These are phyloP conservation scores for Lagocephalus sceleratus DNA, from an alignment of 2,797 vertebrate genomes.

Conservation along the genomic window DNA sequence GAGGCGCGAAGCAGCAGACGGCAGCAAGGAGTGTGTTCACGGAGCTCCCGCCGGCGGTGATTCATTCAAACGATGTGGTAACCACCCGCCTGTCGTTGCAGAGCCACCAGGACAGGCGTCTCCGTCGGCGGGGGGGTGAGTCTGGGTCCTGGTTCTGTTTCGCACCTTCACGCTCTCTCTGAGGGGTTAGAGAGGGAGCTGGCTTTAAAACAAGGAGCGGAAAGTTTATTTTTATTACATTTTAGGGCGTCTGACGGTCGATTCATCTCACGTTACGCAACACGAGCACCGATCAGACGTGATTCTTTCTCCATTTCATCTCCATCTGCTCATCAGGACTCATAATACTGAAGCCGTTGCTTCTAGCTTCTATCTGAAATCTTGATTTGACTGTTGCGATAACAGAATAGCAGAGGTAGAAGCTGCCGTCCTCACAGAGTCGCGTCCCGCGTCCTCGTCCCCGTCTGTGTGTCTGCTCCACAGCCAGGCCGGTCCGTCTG, in stretches of 20 bases:
- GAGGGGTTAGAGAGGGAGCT: background rate
- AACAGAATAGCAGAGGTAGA: too few relatives aligned
- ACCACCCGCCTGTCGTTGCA: constrained; percentile 53
- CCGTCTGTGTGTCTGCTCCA: constrained; percentile 19
- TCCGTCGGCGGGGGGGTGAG: constrained; percentile 80
- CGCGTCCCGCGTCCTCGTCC: background rate
- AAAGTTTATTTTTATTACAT: background rate
- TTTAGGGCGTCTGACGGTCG: too few relatives aligned
- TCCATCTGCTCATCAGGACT: too few relatives aligned
- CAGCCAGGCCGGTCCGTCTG: constrained; percentile 69
- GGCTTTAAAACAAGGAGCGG: background rate
- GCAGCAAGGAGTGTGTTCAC: constrained; percentile 61
- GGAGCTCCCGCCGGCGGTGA: background rate
- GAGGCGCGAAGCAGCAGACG: constrained; percentile 54
- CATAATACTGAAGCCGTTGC: too few relatives aligned
- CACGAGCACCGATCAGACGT: too few relatives aligned
- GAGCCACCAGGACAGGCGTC: constrained; percentile 67
- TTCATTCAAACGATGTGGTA: background rate
- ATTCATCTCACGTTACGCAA: too few relatives aligned
- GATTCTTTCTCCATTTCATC: too few relatives aligned
- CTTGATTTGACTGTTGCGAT: too few relatives aligned
- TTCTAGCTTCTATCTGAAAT: too few relatives aligned
- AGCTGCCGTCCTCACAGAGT: too few relatives aligned
- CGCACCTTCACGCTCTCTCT: background rate
- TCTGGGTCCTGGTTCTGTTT: background rate